Base-by-base conservation (phyloP, 53 echinoderm and acorn worm genomes). In the Antedon mediterranea region DNA sequence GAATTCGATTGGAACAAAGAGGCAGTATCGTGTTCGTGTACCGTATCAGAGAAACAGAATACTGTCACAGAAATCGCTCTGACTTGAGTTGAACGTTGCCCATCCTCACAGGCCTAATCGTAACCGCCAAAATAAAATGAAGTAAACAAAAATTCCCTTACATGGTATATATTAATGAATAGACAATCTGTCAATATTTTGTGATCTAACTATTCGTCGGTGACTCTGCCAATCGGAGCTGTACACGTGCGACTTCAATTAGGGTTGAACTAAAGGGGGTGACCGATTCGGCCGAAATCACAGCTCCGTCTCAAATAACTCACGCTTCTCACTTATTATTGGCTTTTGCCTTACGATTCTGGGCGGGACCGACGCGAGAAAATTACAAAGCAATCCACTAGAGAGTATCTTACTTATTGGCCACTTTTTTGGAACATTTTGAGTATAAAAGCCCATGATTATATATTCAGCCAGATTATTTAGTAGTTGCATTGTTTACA, bases 401-500 rank as follows among this genome's bases (percentile, higher is more conserved):
- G 57, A 57, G 57, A 57, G 57, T 23, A 3, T 57, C 30, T 28
- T 31, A 78, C 42, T 34, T 74, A 74, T 42, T 74, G 13, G 57
- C 43, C 74, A 37, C 28, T 43, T 71, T 43, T 85, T 85, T 75
- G 79, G 85, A 79, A 75, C 71, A 80, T 80, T 34, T 29, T 34
- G 29, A 71, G 32, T 31, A 71, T 30, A 43, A 74, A 57, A 57
- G 57, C 57, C 57, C 57, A 7, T 57, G 57, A 57, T 57, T 57
- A 57, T 26, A 57, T 23, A 57, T 78, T 34, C 43, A 20, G 72
- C 33, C 71, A 42, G 84, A 72, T 43, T 31, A 84, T 84, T 84
- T 78, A 42, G 73, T 33, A 78, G 74, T 43, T 74, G 57, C 74
- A 78, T 81, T 81, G 85, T 81, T 75, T 85, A 85, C 85, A 76